These are phyloP conservation scores for Hydrochoerus hydrochaeris DNA, from an alignment of 2,113 vertebrate species.

Conservation along the genomic window DNA sequence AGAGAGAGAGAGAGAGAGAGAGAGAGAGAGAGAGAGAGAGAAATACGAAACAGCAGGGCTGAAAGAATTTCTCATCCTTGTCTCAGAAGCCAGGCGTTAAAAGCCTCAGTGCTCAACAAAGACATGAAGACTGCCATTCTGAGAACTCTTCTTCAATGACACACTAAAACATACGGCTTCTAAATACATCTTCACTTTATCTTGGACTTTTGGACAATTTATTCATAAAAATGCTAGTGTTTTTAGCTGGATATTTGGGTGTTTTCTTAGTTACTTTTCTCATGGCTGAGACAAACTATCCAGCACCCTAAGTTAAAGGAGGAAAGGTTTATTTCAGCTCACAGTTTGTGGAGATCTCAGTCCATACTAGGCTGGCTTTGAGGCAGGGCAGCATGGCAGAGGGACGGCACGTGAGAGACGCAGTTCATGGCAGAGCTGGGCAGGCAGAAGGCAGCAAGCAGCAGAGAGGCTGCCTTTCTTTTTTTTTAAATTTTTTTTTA, in stretches of 20 bases:
- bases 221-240: not conserved
- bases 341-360: no score
- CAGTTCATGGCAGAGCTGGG: not conserved
- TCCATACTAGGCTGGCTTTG: not conserved
- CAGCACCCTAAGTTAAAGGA: not conserved
- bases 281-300: not conserved
- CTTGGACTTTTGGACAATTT: not conserved
- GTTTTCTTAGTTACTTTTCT: not conserved
- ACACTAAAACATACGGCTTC: not conserved
- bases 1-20: not conserved
- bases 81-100: not conserved
- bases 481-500: no score
- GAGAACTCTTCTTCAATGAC: not conserved
- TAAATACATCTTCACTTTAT: not conserved
- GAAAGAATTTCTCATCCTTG: not conserved
- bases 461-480: not conserved
- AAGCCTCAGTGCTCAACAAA: not conserved
- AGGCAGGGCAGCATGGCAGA: not conserved
- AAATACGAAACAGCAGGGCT: not conserved
- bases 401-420: not conserved
- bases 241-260: not conserved
- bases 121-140: not conserved
- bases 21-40: no score
- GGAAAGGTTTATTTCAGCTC: no score
- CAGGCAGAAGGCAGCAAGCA: not conserved